Conservation (phyloP, 2,797 vertebrate genomes). For the Psittacula derbiana region DNA sequence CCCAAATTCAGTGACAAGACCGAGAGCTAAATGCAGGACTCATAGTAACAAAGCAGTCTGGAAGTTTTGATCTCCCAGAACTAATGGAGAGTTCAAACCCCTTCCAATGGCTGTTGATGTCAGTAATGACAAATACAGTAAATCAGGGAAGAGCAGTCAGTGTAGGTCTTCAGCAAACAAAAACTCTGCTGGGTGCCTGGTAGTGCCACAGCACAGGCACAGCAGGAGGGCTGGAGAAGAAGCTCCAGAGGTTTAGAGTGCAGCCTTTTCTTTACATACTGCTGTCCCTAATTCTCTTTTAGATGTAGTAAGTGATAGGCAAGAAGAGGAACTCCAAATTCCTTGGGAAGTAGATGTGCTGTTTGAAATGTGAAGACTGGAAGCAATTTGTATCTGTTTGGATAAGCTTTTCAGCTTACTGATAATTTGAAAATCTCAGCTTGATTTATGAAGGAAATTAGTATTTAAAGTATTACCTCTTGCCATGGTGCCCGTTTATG, state of each 20-base stretch:
- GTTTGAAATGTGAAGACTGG: neutral
- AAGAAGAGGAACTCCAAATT: neutral
- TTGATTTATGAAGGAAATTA: neutral
- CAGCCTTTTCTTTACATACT: neutral
- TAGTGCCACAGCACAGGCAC: neutral
- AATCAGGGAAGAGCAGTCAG: neutral
- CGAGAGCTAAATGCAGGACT: neutral
- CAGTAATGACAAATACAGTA: neutral
- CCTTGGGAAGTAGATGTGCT: neutral
- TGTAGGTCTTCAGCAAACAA: neutral
- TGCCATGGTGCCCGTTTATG: neutral
- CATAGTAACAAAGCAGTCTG: neutral
- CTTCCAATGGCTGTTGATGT: neutral
- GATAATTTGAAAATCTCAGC: neutral
- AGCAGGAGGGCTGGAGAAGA: neutral
- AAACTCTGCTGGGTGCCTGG: neutral
- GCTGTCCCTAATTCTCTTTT: neutral
- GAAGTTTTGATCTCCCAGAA: neutral
- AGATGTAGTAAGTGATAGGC: neutral
- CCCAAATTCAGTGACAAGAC: neutral
- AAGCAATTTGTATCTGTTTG: neutral
- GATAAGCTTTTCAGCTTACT: neutral
- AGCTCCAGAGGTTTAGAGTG: neutral
- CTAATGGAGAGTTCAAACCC: neutral
- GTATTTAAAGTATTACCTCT: neutral